Percentiles rank a stretch among this genome's conserved stretches.
Evolutionary conservation across 1,140 invertebrate species (phyloP).

Genomic region (Drosophila bipectinata): DNA sequence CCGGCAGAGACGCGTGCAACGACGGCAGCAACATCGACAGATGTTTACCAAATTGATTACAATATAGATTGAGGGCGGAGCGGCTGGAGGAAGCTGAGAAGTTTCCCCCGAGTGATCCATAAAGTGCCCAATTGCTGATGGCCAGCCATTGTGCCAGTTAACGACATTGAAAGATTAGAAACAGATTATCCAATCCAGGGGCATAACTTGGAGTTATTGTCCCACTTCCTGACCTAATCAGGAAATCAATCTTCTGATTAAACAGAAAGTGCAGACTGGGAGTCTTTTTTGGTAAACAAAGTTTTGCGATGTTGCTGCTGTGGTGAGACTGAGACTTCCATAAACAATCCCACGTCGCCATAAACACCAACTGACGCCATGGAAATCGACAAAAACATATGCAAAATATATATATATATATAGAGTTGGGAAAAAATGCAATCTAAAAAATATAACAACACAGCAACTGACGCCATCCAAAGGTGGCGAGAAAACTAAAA

Average conservation of each 20-base stretch:
- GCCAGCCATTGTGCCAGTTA: slow-evolving; percentile 43
- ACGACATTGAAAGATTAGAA: slow-evolving; percentile 69
- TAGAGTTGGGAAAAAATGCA: slow-evolving; percentile 27
- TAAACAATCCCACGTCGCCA: slow-evolving; percentile 54
- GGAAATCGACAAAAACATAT: slow-evolving; percentile 42
- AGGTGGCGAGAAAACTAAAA: slow-evolving; percentile 44
- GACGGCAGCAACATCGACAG: slow-evolving; percentile 55
- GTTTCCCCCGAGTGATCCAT: slow-evolving; percentile 62
- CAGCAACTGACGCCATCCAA: slow-evolving; percentile 35
- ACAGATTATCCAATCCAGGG: slow-evolving; percentile 40
- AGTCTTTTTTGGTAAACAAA: slow-evolving; percentile 38
- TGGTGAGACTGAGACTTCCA: slow-evolving; percentile 35
- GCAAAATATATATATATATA: slow-evolving; percentile 21
- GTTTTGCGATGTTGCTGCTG: slow-evolving; percentile 33
- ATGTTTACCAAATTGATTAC: slow-evolving; percentile 82
- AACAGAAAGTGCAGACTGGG: slow-evolving; percentile 21
- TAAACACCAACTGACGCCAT: slow-evolving; percentile 58
- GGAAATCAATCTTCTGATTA: slow-evolving; percentile 16
- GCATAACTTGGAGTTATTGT: slow-evolving; percentile 9
- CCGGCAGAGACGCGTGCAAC: slow-evolving; percentile 64
- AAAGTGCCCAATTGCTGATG: slow-evolving; percentile 36
- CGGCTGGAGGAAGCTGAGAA: slow-evolving; percentile 14
- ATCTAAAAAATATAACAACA: slow-evolving; percentile 26
- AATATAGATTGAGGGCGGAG: slow-evolving; percentile 30
- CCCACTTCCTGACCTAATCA: slow-evolving; percentile 13